Percentiles rank a stretch among this genome's conserved stretches.
These are phyloP conservation scores for Arizona elegans DNA, from an alignment of 2,113 vertebrate genomes.

Conservation along the genomic window DNA sequence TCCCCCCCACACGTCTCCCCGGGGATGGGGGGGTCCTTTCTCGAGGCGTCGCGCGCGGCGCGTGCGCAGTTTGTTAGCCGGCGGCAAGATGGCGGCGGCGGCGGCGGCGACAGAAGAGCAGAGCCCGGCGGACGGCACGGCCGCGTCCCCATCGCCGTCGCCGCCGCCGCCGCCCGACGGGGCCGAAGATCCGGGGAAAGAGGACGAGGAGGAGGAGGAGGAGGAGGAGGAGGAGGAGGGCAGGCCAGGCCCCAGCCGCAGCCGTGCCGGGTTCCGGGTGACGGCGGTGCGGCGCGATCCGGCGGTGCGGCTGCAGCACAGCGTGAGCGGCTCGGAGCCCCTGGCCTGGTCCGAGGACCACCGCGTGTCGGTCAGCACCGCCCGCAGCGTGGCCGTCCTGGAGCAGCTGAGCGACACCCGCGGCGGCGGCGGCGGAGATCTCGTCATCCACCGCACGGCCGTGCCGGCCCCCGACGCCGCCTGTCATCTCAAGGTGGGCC, in stretches of 20 bases:
- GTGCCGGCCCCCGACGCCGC: conserved; percentile 74
- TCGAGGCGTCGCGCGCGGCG: neutral
- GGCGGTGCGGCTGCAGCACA: conserved; percentile 75
- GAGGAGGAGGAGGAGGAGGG: neutral
- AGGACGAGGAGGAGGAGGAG: conserved; percentile 29
- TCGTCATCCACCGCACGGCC: conserved; percentile 85
- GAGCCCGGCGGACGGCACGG: neutral
- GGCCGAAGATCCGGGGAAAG: conserved; percentile 28
- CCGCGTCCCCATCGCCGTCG: neutral
- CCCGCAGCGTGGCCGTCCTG: conserved; percentile 80
- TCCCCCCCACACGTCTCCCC: neutral
- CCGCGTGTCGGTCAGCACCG: conserved; percentile 84
- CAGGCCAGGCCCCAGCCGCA: conserved; percentile 4
- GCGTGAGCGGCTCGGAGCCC: conserved; percentile 86
- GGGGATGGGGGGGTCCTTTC: neutral
- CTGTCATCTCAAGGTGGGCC: conserved; percentile 76
- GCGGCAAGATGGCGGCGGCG: neutral
- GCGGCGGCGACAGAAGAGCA: neutral
- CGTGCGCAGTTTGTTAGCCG: neutral
- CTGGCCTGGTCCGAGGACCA: conserved; percentile 91
- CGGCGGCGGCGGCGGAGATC: conserved; percentile 68
- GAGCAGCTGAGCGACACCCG: conserved; percentile 86
- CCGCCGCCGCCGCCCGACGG: neutral
- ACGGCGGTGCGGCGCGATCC: conserved; percentile 79
- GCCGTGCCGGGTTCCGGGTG: conserved; percentile 60